These are phyloP conservation scores for Erebia aethiops DNA, from an alignment of 2,888 invertebrate genomes.

Conservation along the genomic window DNA sequence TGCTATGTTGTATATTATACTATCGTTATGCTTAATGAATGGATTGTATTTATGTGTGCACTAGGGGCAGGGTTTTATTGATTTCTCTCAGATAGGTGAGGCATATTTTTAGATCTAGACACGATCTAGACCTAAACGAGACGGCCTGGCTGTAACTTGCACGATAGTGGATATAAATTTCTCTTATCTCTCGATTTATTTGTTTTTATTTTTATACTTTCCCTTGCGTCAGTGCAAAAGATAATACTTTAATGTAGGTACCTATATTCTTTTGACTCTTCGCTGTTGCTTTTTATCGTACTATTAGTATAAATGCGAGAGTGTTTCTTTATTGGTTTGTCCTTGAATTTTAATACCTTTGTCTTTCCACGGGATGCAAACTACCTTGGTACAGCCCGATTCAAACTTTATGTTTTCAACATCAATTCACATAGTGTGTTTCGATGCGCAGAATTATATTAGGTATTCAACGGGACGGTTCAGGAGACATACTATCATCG, in stretches of 20 bases:
- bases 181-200: slow-evolving; percentile 15
- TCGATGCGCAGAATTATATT: too few species aligned
- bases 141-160: slow-evolving; percentile 5
- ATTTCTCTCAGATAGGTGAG: slow-evolving; percentile 51
- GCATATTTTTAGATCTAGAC: slow-evolving; percentile 43
- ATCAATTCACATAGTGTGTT: too few species aligned
- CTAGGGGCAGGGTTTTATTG: slow-evolving; percentile 56
- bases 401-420: too few species aligned
- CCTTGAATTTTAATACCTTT: too few species aligned
- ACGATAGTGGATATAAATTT: slow-evolving; percentile 13
- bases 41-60: slow-evolving; percentile 60
- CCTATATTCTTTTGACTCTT: not conserved
- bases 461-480: too few species aligned
- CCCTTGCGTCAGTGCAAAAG: not conserved
- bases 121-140: slow-evolving; percentile 34
- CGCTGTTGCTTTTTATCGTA: too few species aligned
- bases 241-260: not conserved
- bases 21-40: slow-evolving; percentile 63
- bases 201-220: slow-evolving; percentile 13
- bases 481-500: too few species aligned
- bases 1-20: slow-evolving; percentile 45
- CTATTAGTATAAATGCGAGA: too few species aligned
- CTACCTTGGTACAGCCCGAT: too few species aligned
- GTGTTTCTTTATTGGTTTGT: too few species aligned
- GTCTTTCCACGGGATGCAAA: too few species aligned